These are phyloP conservation scores for Nibea albiflora DNA, from an alignment of 2,113 vertebrate species.

Conservation along the genomic window DNA sequence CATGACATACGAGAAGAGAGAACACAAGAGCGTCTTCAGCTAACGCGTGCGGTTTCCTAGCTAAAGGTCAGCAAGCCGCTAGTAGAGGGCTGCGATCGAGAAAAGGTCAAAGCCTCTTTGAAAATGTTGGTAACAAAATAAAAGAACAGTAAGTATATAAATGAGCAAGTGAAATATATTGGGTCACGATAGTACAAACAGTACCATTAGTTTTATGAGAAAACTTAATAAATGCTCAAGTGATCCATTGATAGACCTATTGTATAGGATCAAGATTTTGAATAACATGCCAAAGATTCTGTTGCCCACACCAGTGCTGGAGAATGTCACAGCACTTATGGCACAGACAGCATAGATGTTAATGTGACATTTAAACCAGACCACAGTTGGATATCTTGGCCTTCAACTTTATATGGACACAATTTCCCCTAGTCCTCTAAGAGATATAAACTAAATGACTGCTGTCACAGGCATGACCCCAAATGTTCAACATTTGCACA, in stretches of 20 bases:
- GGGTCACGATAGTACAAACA: background rate
- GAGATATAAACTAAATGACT: constrained; percentile 28
- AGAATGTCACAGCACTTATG: constrained; percentile 62
- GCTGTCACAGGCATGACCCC: constrained; percentile 11
- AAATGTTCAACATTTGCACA: constrained; percentile 8
- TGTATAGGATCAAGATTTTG: constrained; percentile 3
- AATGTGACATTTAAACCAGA: constrained; percentile 76
- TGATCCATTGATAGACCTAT: constrained; percentile 5
- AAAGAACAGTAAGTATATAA: constrained; percentile 3
- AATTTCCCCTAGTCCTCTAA: constrained; percentile 14
- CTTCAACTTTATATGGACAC: constrained; percentile 46
- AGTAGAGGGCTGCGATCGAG: constrained; percentile 51
- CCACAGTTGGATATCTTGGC: constrained; percentile 41
- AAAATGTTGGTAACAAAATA: constrained; percentile 54
- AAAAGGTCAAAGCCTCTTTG: constrained; percentile 74
- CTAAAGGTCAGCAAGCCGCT: constrained; percentile 74
- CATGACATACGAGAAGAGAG: constrained; percentile 56
- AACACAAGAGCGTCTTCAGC: constrained; percentile 55
- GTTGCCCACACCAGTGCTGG: constrained; percentile 16
- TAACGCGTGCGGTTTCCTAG: constrained; percentile 33
- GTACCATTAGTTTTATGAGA: constrained; percentile 3
- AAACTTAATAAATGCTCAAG: constrained; percentile 6
- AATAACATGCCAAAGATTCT: constrained; percentile 15
- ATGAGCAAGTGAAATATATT: constrained; percentile 42
- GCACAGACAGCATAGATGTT: constrained; percentile 53